phyloP scores from a whole-genome alignment of 64 coral and sea anemone species.

The Astreopora myriophthalma region DNA sequence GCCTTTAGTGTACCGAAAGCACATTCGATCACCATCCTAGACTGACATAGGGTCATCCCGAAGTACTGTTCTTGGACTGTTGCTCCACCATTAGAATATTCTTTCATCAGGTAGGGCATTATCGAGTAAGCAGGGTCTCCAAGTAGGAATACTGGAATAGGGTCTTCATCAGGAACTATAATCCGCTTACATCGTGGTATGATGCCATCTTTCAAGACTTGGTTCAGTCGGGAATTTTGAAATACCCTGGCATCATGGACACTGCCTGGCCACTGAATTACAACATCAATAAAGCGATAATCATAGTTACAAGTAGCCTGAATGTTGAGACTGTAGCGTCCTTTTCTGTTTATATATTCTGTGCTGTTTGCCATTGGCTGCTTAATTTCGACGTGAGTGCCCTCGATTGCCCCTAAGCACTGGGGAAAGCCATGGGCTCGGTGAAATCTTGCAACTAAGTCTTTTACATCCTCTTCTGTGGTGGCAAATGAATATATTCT shows the following conservation, averaged over 20 bases:
- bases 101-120: background rate
- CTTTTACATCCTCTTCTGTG: background rate
- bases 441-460: background rate
- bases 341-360: slow-evolving; percentile 21
- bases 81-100: background rate
- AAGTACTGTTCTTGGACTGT: slow-evolving; percentile 7
- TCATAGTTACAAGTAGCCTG: slow-evolving; percentile 1
- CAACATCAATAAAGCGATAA: slow-evolving; percentile 32
- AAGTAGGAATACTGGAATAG: background rate
- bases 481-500: background rate
- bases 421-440: slow-evolving; percentile 11
- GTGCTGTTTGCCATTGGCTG: background rate
- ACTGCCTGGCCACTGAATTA: slow-evolving; percentile 10
- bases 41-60: background rate
- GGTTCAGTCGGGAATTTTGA: background rate
- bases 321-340: background rate
- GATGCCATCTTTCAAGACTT: background rate
- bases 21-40: background rate
- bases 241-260: slow-evolving; percentile 20
- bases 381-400: background rate
- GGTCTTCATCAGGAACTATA: slow-evolving; percentile 8
- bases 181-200: slow-evolving; percentile 13
- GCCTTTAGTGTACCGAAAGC: background rate
- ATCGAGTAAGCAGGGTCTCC: slow-evolving; percentile 1
- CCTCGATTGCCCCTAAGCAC: background rate